Evolutionary conservation across 2,797 vertebrate genomes (phyloP).

Genomic region (Parauchenoglanis punctatus): DNA sequence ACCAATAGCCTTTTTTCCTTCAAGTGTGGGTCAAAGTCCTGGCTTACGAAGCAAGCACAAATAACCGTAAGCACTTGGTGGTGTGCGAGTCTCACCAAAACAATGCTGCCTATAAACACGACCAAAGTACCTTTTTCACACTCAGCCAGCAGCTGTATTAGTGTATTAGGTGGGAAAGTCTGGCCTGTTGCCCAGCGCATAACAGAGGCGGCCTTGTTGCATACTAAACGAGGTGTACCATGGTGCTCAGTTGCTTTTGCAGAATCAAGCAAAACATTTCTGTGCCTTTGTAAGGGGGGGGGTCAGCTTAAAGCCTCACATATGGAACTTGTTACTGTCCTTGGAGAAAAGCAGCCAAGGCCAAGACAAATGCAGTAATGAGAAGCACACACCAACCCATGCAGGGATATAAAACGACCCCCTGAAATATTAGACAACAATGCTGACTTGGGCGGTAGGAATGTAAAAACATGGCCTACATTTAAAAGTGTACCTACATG

Average conservation of each 20-base stretch:
- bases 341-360: slow-evolving; percentile 70
- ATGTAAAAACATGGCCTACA: slow-evolving; percentile 16
- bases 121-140: slow-evolving; percentile 58
- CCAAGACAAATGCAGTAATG: slow-evolving; percentile 69
- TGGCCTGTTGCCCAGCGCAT: slow-evolving; percentile 82
- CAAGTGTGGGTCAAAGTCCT: slow-evolving; percentile 49
- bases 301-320: slow-evolving; percentile 72
- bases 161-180: slow-evolving; percentile 79
- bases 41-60: slow-evolving; percentile 47
- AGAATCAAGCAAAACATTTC: slow-evolving; percentile 83
- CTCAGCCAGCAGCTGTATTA: slow-evolving; percentile 69
- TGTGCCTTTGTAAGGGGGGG: slow-evolving; percentile 32
- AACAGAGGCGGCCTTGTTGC: slow-evolving; percentile 88
- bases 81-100: slow-evolving; percentile 44
- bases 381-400: slow-evolving; percentile 30
- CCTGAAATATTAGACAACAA: slow-evolving; percentile 38
- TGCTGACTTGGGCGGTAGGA: not conserved
- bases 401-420: slow-evolving; percentile 31
- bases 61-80: slow-evolving; percentile 48
- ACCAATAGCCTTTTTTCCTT: slow-evolving; percentile 37
- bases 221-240: slow-evolving; percentile 84
- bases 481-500: slow-evolving; percentile 18
- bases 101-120: slow-evolving; percentile 51
- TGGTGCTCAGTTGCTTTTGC: slow-evolving; percentile 73
- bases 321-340: slow-evolving; percentile 84